A percentile compares a stretch with the other conserved stretches of the same genome.
Conservation (phyloP, 2,797 vertebrate species). For the Clarias fuscus region DNA sequence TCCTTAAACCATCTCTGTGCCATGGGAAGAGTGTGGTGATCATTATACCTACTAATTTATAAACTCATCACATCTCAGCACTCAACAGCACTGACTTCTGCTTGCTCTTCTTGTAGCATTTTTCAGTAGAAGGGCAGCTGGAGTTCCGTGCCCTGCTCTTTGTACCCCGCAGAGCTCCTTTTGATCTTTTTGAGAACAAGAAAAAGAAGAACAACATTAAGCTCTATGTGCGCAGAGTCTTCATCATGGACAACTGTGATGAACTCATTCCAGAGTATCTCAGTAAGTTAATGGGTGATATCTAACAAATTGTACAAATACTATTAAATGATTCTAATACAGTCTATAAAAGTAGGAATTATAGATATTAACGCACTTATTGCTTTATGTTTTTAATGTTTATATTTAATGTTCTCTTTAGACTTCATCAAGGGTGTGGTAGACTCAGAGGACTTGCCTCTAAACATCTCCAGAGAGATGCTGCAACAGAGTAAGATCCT, state of each 20-base stretch:
- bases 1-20: not conserved
- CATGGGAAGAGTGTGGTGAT: not conserved
- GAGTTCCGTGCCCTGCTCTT: constrained; percentile 91
- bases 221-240: constrained; percentile 92
- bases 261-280: constrained; percentile 95
- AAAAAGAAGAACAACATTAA: constrained; percentile 97
- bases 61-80: not conserved
- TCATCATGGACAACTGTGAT: constrained; percentile 98
- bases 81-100: constrained; percentile 5
- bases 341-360: no score
- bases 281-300: constrained; percentile 78
- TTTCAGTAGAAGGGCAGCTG: constrained; percentile 90
- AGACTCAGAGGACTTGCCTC: constrained; percentile 85
- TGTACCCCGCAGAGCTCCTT: constrained; percentile 88
- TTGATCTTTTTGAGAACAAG: constrained; percentile 91
- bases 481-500: constrained; percentile 97
- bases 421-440: constrained; percentile 89
- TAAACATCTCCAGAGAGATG: constrained; percentile 97
- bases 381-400: not conserved
- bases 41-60: not conserved
- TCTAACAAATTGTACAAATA: not conserved
- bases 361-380: not conserved
- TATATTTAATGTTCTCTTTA: constrained; percentile 49
- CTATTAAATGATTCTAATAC: no score
- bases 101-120: constrained; percentile 64